phyloP scores from a whole-genome alignment of 1,140 invertebrate species.

The Batillaria attramentaria region DNA sequence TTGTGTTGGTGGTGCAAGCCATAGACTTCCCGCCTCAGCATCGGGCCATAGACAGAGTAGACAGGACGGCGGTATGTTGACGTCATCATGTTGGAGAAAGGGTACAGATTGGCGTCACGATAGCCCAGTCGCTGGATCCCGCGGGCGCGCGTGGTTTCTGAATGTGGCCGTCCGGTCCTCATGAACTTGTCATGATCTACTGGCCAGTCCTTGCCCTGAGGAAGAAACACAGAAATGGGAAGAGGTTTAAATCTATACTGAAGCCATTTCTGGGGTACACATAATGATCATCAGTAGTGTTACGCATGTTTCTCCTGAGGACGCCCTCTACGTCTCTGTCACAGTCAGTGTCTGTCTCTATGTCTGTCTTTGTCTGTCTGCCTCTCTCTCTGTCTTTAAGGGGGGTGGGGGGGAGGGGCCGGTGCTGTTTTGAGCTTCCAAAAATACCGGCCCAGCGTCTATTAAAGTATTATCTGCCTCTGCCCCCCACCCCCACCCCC shows the following conservation, averaged over 20 bases:
- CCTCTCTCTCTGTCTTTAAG: too few species aligned
- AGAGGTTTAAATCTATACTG: background rate
- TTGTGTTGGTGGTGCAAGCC: conserved; percentile 68
- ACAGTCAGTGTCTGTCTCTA: too few species aligned
- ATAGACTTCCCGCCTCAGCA: conserved; percentile 59
- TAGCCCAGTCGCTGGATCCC: conserved; percentile 58
- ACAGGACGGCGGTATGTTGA: conserved; percentile 65
- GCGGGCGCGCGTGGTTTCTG: conserved; percentile 60
- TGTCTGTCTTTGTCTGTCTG: too few species aligned
- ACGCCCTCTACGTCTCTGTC: too few species aligned
- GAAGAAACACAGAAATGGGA: background rate
- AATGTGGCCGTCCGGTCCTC: conserved; percentile 48
- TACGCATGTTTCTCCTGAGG: too few species aligned
- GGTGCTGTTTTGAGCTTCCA: too few species aligned
- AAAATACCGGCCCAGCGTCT: too few species aligned
- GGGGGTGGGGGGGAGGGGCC: too few species aligned
- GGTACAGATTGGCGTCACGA: conserved; percentile 62
- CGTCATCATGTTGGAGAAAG: conserved; percentile 67
- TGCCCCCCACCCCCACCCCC: too few species aligned
- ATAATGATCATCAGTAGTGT: too few species aligned
- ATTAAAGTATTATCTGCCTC: too few species aligned
- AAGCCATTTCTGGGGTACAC: too few species aligned
- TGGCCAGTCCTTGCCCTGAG: conserved; percentile 65
- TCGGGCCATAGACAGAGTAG: conserved; percentile 63
- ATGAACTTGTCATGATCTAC: conserved; percentile 41